A percentile compares a stretch with the other conserved stretches of the same genome.
Evolutionary conservation across 2,113 vertebrate genomes (phyloP).

Genomic region (Campylomormyrus tamandua): DNA sequence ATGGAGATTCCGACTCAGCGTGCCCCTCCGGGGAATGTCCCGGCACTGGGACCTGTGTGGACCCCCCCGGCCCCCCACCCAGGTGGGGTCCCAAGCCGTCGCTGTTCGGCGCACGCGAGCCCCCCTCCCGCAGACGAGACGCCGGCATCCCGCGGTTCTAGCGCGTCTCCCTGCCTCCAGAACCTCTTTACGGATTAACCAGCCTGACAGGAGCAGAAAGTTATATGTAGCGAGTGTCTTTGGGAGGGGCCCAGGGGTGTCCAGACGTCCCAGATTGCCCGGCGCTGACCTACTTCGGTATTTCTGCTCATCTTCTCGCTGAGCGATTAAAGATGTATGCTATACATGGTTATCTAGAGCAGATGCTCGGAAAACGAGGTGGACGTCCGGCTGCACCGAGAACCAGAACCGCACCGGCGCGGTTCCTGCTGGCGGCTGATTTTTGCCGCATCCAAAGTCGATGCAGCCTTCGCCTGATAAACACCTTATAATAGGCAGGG

Average conservation of each 20-base stretch:
- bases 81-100: background rate
- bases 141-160: no score
- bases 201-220: slow-evolving; percentile 5
- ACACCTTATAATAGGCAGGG: background rate
- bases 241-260: slow-evolving; percentile 16
- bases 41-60: background rate
- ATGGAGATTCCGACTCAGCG: background rate
- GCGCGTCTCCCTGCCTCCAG: no score
- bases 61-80: background rate
- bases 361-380: background rate
- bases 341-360: slow-evolving; percentile 13
- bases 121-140: background rate
- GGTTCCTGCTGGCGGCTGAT: background rate
- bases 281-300: slow-evolving; percentile 11
- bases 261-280: slow-evolving; percentile 19
- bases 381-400: background rate
- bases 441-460: no score
- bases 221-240: slow-evolving; percentile 12
- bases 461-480: background rate
- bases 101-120: background rate
- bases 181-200: slow-evolving; percentile 11
- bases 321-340: slow-evolving; percentile 11
- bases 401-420: no score
- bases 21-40: background rate
- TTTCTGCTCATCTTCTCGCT: slow-evolving; percentile 7